Base-by-base conservation (phyloP, 2,113 vertebrate species). In the Strigops habroptila region DNA sequence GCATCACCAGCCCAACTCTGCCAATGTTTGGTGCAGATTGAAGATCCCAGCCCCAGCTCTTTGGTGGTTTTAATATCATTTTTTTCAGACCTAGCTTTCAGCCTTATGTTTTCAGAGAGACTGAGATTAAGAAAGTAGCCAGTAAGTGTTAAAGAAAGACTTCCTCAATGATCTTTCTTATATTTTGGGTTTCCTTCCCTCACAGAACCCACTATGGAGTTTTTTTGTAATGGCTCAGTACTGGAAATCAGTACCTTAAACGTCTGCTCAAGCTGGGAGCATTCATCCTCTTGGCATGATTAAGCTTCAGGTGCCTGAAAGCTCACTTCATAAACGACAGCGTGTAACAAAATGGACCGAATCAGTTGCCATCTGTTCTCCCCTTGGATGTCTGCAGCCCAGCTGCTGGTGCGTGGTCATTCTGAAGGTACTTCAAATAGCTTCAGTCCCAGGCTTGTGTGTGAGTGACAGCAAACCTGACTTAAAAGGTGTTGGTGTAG, bases 351-450 rank as follows among this genome's bases (percentile, higher is more conserved):
- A 96, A 79, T 49, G 73, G 67, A 88, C 52, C 37, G 18, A 63
- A 84, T 75, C 57, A 39, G 55, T 57, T 68, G 86, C 89, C 91
- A 92, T 89, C 91, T 95, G 88, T 86, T 94, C 46, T 76, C 37
- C 35, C 57, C 65, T 83, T 69, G 81, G 59, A 48, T 67, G 37
- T 67, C 77, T 87, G 64, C 70, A 91, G 65, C 41, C 57, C 52
- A 88, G 53, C 37, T 93, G 83, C 70, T 87, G 49, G 41, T 87
- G 76, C n/a, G 18, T 23, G 37, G 69, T 87, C 41, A 70, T 94
- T 69, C 52, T 79, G 65, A 69, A 82, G 46, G 62, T 69, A 57
- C 23, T 84, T 92, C 48, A 48, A 22, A 69, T 49, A 86, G 48
- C n/a, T 71, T 79, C 62, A 64, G 77, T 81, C 46, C 51, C 1